Percentiles rank a stretch among this genome's conserved stretches.
Evolutionary conservation across 2,888 invertebrate species (phyloP).

Genomic region (Lochmaea crataegi): DNA sequence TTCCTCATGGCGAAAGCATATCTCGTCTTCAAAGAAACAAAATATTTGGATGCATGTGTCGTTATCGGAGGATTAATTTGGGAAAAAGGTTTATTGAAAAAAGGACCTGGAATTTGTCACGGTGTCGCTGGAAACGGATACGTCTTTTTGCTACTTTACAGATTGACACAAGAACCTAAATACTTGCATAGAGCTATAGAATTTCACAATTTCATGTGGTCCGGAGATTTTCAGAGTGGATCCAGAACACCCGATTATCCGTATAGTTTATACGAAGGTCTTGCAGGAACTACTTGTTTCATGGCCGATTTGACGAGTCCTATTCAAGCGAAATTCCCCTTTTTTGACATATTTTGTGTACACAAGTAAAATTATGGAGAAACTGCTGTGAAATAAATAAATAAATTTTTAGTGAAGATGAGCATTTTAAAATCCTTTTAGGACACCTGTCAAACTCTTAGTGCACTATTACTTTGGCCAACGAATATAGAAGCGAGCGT

Average conservation of each 20-base stretch:
- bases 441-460: too few species aligned
- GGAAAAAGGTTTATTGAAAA: slow-evolving; percentile 83
- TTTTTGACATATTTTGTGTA: slow-evolving; percentile 76
- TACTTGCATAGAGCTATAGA: slow-evolving; percentile 79
- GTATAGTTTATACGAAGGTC: slow-evolving; percentile 87
- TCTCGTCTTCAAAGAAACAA: slow-evolving; percentile 77
- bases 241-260: slow-evolving; percentile 85
- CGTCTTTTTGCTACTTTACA: slow-evolving; percentile 79
- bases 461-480: too few species aligned
- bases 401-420: background rate
- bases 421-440: too few species aligned
- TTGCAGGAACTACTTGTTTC: slow-evolving; percentile 87
- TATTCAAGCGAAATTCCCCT: slow-evolving; percentile 82
- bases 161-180: slow-evolving; percentile 77
- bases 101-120: slow-evolving; percentile 92
- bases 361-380: slow-evolving; percentile 4
- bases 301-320: slow-evolving; percentile 81
- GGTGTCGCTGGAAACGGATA: slow-evolving; percentile 88
- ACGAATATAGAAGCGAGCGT: too few species aligned
- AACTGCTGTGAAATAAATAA: background rate
- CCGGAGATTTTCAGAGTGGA: slow-evolving; percentile 73
- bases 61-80: slow-evolving; percentile 83
- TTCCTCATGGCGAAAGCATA: slow-evolving; percentile 87
- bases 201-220: slow-evolving; percentile 81
- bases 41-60: slow-evolving; percentile 76